Percentiles rank a stretch among this genome's conserved stretches.
Evolutionary conservation across 37 sponge, comb jelly and placozoan species (phyloP).

Genomic region (Axinella damicornis): DNA sequence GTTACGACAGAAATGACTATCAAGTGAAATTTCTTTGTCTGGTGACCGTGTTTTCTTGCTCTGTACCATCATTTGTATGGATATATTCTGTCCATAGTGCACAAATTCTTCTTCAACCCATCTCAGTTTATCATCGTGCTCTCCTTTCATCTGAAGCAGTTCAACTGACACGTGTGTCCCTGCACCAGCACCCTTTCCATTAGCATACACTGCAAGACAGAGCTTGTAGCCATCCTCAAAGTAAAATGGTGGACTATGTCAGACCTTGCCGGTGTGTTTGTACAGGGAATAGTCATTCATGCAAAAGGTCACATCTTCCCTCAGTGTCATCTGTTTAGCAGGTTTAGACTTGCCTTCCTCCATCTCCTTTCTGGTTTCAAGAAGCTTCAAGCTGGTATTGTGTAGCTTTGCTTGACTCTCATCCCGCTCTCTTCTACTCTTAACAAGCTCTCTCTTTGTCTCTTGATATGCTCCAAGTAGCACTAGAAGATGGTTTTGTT

Average conservation of each 20-base stretch:
- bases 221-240: constrained; percentile 7
- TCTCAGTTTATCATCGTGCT: too few relatives aligned
- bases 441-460: neutral
- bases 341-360: too few relatives aligned
- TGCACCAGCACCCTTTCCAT: constrained; percentile 12
- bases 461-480: neutral
- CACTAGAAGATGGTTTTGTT: neutral
- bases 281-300: neutral
- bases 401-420: too few relatives aligned
- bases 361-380: too few relatives aligned
- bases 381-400: too few relatives aligned
- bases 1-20: too few relatives aligned
- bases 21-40: too few relatives aligned
- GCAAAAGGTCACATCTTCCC: neutral
- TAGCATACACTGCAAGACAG: constrained; percentile 9
- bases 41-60: too few relatives aligned
- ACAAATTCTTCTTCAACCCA: too few relatives aligned
- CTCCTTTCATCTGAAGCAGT: neutral
- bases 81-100: too few relatives aligned
- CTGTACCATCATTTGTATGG: too few relatives aligned
- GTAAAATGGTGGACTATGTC: constrained; percentile 1
- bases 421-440: neutral
- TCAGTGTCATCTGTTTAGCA: too few relatives aligned
- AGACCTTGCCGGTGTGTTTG: neutral
- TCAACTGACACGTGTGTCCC: constrained; percentile 16